phyloP scores from a whole-genome alignment of 1,140 invertebrate genomes.

The Luehdorfia chinensis region DNA sequence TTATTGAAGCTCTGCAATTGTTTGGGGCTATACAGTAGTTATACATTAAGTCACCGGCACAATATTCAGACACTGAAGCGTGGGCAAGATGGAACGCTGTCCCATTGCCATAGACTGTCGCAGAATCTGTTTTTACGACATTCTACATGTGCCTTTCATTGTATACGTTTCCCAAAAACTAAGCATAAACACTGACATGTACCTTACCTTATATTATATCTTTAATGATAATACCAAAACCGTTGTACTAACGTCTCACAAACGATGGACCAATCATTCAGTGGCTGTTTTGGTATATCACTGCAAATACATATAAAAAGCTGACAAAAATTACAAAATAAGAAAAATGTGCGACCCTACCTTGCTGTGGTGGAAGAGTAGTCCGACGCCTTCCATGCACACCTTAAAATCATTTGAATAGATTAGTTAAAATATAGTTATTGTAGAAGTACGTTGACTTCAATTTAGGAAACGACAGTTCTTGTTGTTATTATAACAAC shows the following conservation, averaged over 20 bases:
- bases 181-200: conserved; percentile 65
- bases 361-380: conserved; percentile 98
- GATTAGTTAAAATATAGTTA: too few species aligned
- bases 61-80: conserved; percentile 56
- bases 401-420: conserved; percentile 78
- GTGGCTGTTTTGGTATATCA: conserved; percentile 34
- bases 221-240: conserved; percentile 34
- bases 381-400: conserved; percentile 97
- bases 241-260: background rate
- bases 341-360: conserved; percentile 78
- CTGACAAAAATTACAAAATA: conserved; percentile 26
- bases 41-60: conserved; percentile 38
- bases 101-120: conserved; percentile 32
- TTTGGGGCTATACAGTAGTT: conserved; percentile 46
- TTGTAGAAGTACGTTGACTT: too few species aligned
- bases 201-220: conserved; percentile 50
- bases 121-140: conserved; percentile 30
- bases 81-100: conserved; percentile 30
- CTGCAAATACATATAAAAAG: conserved; percentile 28
- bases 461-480: too few species aligned
- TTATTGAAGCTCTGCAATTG: conserved; percentile 7
- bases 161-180: conserved; percentile 45
- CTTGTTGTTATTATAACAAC: too few species aligned
- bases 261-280: background rate
- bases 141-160: conserved; percentile 32